Base-by-base conservation (phyloP, 2,113 vertebrate species). In the Otis tarda region DNA sequence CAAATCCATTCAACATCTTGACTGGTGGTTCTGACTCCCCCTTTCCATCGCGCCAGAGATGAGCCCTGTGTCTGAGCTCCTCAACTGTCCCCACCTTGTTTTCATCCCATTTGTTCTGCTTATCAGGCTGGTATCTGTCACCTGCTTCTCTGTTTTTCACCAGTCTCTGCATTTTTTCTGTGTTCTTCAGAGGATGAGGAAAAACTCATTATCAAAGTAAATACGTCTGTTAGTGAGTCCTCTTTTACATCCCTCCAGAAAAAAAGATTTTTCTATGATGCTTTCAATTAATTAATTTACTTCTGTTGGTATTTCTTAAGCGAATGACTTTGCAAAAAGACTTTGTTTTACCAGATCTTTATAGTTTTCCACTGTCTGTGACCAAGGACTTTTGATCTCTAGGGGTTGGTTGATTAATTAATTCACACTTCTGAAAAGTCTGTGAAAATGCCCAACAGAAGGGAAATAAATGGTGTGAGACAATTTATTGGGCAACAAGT, bases 31-130 rank as follows among this genome's bases (percentile, higher is more conserved):
- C 24, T 92, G 52, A 33, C 39, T 92, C 24, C 55, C 28, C 5
- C 6, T 86, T 79, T n/a, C 17, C n/a, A 2, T 73, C 1, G 0
- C 6, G 12, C 49, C 0, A 0, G 56, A 76, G 69, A 30, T 0
- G 1, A 68, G 39, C 20, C 43, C 33, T 0, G 0, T 14, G 37
- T 55, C 56, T 3, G 24, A 85, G 78, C 75, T 68, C 35, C 8
- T 14, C 35, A 14, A 1, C 53, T 37, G 4, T 80, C n/a, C 80
- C n/a, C 37, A 24, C 68, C 76, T 70, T 35, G 3, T 85, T 73
- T 73, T 79, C 53, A 70, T 77, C 25, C 22, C 2, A 0, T 73
- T 83, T 90, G 27, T 65, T 94, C 59, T 83, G 45, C 41, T 73
- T 83, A 37, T 86, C 86, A 76, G 49, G 47, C 76, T 83, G 47